These are phyloP conservation scores for Zeus faber DNA, from an alignment of 2,113 vertebrate species.

Conservation along the genomic window DNA sequence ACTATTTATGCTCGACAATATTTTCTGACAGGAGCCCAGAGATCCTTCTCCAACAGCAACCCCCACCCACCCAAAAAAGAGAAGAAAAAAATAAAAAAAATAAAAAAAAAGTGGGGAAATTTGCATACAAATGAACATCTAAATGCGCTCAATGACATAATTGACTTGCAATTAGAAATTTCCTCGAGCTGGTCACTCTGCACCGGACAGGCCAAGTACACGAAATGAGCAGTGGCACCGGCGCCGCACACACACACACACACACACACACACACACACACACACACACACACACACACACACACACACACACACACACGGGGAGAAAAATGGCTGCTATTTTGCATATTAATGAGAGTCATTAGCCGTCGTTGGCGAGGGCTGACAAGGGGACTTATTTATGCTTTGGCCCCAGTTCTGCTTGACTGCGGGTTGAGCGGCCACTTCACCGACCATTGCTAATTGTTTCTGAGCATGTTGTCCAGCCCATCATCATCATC, in stretches of 20 bases:
- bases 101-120: slow-evolving; percentile 39
- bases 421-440: slow-evolving; percentile 72
- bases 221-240: slow-evolving; percentile 50
- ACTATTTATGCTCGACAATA: slow-evolving; percentile 66
- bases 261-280: slow-evolving; percentile 16
- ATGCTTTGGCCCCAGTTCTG: slow-evolving; percentile 68
- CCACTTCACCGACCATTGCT: slow-evolving; percentile 69
- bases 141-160: slow-evolving; percentile 84
- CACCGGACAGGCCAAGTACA: slow-evolving; percentile 65
- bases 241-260: slow-evolving; percentile 5
- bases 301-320: slow-evolving; percentile 30
- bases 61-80: no score
- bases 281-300: slow-evolving; percentile 26
- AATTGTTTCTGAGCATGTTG: slow-evolving; percentile 82
- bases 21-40: slow-evolving; percentile 57
- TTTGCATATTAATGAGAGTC: slow-evolving; percentile 85
- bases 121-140: slow-evolving; percentile 87
- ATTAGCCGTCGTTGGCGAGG: slow-evolving; percentile 76
- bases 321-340: slow-evolving; percentile 71
- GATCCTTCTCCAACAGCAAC: no score
- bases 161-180: slow-evolving; percentile 85
- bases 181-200: slow-evolving; percentile 80
- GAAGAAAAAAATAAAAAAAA: no score
- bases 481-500: slow-evolving; percentile 72
- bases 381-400: slow-evolving; percentile 80